phyloP scores from a whole-genome alignment of 2,113 vertebrate genomes.

The Syngnathus typhle region DNA sequence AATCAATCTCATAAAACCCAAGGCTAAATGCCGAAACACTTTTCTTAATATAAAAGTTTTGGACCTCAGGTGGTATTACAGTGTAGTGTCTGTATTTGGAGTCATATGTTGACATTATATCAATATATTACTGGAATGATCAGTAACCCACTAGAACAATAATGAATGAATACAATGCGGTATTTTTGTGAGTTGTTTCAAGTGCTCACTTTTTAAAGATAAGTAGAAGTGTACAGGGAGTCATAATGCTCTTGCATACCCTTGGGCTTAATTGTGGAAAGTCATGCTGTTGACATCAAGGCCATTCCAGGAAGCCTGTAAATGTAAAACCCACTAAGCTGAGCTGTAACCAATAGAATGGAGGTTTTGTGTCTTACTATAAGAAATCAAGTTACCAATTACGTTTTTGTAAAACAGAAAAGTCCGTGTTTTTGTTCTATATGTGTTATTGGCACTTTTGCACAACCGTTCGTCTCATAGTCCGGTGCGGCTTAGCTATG shows the following conservation, averaged over 20 bases:
- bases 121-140: not conserved
- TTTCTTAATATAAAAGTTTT: constrained; percentile 21
- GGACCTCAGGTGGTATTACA: constrained; percentile 6
- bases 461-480: no score
- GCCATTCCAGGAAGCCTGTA: constrained; percentile 16
- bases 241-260: not conserved
- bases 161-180: not conserved
- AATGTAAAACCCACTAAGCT: constrained; percentile 37
- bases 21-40: not conserved
- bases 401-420: not conserved
- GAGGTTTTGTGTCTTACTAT: not conserved
- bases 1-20: constrained; percentile 22
- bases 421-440: not conserved
- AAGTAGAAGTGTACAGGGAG: not conserved
- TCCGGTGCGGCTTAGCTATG: no score
- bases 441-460: not conserved
- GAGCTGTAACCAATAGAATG: constrained; percentile 26
- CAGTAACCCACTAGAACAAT: not conserved
- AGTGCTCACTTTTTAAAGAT: not conserved
- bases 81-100: constrained; percentile 8
- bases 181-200: not conserved
- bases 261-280: constrained; percentile 9
- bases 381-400: constrained; percentile 32
- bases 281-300: not conserved
- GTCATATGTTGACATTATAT: constrained; percentile 1